Evolutionary conservation across 2,888 invertebrate genomes (phyloP).

Genomic region (Chrysomela aeneicollis): DNA sequence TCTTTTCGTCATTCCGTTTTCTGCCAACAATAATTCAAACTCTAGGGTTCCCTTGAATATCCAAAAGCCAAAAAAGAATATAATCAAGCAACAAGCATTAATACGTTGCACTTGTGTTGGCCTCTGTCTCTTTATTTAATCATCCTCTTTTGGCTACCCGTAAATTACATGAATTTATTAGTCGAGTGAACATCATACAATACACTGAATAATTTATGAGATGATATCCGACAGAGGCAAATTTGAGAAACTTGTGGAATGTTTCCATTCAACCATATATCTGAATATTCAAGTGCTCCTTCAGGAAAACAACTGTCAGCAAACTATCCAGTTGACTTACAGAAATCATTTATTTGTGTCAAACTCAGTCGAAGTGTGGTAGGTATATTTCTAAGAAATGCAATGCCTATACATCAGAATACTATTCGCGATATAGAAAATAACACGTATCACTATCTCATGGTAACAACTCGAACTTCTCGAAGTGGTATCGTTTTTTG

Average conservation of each 20-base stretch:
- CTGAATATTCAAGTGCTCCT: slow-evolving; percentile 43
- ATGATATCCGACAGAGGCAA: slow-evolving; percentile 61
- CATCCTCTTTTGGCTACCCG: slow-evolving; percentile 48
- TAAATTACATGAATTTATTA: slow-evolving; percentile 60
- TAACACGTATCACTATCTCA: too few species aligned
- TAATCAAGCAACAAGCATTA: slow-evolving; percentile 55
- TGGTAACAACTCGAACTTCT: too few species aligned
- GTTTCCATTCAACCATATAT: slow-evolving; percentile 58
- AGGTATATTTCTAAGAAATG: too few species aligned
- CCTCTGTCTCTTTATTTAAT: slow-evolving; percentile 48
- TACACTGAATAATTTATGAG: slow-evolving; percentile 60
- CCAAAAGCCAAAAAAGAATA: slow-evolving; percentile 50
- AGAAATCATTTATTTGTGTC: too few species aligned
- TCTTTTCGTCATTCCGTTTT: slow-evolving; percentile 5
- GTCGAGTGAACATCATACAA: slow-evolving; percentile 55
- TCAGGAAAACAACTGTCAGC: too few species aligned
- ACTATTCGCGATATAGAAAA: too few species aligned
- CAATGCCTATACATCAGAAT: too few species aligned
- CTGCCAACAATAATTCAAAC: slow-evolving; percentile 51
- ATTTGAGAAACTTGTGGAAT: slow-evolving; percentile 59
- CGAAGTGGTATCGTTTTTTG: too few species aligned
- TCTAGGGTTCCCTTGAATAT: slow-evolving; percentile 55
- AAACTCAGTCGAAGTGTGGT: too few species aligned
- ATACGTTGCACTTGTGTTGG: slow-evolving; percentile 47
- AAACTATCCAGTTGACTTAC: slow-evolving; percentile 51